These are phyloP conservation scores for Lutjanus campechanus DNA, from an alignment of 2,797 vertebrate species.

Conservation along the genomic window DNA sequence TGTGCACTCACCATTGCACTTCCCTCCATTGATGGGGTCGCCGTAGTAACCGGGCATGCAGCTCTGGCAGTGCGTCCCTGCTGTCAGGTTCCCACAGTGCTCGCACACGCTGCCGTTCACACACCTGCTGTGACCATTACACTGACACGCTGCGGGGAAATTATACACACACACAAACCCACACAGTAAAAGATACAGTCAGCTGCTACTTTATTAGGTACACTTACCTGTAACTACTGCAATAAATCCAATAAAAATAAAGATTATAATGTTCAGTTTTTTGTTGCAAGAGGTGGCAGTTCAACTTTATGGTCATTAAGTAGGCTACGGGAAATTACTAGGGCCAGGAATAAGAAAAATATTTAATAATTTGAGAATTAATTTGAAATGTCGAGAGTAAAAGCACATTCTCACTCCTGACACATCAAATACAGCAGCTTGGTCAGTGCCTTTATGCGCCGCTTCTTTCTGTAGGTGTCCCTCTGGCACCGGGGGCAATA, in stretches of 20 bases:
- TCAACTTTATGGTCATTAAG: not conserved
- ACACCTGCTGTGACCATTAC: slow-evolving; percentile 97
- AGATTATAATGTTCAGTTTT: not conserved
- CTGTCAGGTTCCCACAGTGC: slow-evolving; percentile 94
- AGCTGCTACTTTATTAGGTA: not conserved
- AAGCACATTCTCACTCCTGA: too few species aligned
- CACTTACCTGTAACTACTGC: not conserved
- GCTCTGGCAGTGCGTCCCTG: slow-evolving; percentile 93
- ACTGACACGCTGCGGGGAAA: slow-evolving; percentile 91
- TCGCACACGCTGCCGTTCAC: slow-evolving; percentile 93
- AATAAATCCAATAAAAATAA: not conserved
- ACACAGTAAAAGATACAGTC: not conserved
- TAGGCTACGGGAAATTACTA: too few species aligned
- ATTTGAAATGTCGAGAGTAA: too few species aligned
- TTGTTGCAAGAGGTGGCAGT: not conserved
- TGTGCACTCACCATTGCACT: slow-evolving; percentile 89
- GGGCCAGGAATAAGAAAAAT: too few species aligned
- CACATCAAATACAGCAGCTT: too few species aligned
- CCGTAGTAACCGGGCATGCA: slow-evolving; percentile 96
- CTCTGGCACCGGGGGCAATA: too few species aligned
- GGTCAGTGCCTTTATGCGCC: too few species aligned
- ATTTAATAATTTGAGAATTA: too few species aligned
- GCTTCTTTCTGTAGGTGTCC: too few species aligned
- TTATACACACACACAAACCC: slow-evolving; percentile 32
- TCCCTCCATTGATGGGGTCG: slow-evolving; percentile 95